Base-by-base conservation (phyloP, 2,113 vertebrate genomes). In the Scomber scombrus region DNA sequence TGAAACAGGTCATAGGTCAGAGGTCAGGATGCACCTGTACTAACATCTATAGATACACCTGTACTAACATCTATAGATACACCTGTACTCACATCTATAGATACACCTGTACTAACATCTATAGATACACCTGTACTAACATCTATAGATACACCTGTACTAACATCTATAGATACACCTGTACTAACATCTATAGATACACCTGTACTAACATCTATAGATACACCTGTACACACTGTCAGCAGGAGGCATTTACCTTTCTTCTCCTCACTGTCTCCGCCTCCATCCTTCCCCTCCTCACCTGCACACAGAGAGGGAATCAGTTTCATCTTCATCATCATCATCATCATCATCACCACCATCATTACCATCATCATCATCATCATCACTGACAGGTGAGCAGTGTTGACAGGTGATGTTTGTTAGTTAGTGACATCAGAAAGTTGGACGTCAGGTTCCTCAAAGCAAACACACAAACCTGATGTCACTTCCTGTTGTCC, bases 401-500 rank as follows among this genome's bases (percentile, higher is more conserved):
- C 31, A 34, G 31, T 7, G 31, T 1, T 34, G 31, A 34, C 31
- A 34, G 31, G 1, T 34, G 31, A 34, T 34, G 31, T 4, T 34
- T 34, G 31, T 34, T 34, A 34, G 31, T 34, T 34, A 7, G 31
- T 34, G 31, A 34, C 31, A 34, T 34, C 31, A 34, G 31, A 34
- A 5, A 5, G 31, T 34, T 7, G 5, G 31, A 34, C 3, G 31
- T 12, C 5, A 21, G 23, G 23, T 26, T n/a, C 13, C 16, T 71
- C 31, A 61, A 67, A 86, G 45, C 29, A 78, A 46, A 62, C 19
- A 82, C 87, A 97, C 96, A 96, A 95, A 99, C 97, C 97, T 98
- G 96, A 93, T 80, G 93, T 91, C 91, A 96, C 95, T 95, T 96
- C 97, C 92, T 96, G 96, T 89, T 96, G 96, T 87, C 93, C 93